Conservation (phyloP, 2,113 vertebrate genomes). For the Saccopteryx leptura region DNA sequence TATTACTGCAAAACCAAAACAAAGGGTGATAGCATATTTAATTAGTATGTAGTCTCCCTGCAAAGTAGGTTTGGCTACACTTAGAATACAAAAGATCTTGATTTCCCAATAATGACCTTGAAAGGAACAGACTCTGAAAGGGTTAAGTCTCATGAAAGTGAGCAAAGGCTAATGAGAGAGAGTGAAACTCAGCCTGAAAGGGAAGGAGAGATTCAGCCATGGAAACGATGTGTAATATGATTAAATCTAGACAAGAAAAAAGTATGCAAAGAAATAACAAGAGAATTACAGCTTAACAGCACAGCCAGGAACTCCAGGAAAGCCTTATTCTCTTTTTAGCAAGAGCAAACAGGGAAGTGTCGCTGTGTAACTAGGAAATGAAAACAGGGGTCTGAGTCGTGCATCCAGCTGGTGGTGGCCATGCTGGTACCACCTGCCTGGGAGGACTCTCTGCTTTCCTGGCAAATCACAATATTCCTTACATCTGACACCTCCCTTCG, state of each 20-base stretch:
- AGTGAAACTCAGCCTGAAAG: background rate
- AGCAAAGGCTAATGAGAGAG: slow-evolving; percentile 14
- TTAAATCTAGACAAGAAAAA: background rate
- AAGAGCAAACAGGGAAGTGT: background rate
- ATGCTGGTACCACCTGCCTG: too few relatives aligned
- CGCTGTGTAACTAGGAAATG: background rate
- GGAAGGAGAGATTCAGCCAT: background rate
- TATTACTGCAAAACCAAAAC: background rate
- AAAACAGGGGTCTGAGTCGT: background rate
- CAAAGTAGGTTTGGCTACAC: slow-evolving; percentile 29
- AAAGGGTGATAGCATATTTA: background rate
- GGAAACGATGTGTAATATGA: background rate
- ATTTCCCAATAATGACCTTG: slow-evolving; percentile 52
- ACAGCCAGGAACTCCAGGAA: background rate
- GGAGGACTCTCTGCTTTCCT: background rate
- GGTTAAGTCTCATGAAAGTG: slow-evolving; percentile 30
- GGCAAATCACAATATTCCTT: background rate
- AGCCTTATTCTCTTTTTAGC: background rate
- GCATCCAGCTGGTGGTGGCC: background rate
- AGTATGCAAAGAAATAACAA: background rate
- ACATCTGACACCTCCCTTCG: background rate
- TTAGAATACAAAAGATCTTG: slow-evolving; percentile 1
- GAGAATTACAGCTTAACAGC: background rate
- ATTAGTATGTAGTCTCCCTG: background rate
- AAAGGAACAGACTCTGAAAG: slow-evolving; percentile 12